Percentiles rank a stretch among this genome's conserved stretches.
phyloP scores from a whole-genome alignment of 2,888 invertebrate species.

The Labia minor region DNA sequence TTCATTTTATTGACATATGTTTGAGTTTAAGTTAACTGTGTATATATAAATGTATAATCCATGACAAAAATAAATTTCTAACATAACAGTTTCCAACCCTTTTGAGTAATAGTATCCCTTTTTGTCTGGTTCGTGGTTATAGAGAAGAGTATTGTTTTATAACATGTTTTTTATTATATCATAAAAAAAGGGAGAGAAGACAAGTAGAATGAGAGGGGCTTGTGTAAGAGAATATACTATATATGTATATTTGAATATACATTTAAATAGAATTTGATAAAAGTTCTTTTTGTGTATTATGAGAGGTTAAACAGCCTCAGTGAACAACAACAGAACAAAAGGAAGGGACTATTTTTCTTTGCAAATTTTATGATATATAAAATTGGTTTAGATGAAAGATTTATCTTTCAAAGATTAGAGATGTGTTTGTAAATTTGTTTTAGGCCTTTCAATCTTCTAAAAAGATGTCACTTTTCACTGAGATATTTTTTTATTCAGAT shows the following conservation, averaged over 20 bases:
- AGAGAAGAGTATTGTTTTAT: not conserved
- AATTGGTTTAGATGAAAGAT: not conserved
- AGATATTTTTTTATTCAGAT: too few species aligned
- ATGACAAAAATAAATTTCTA: not conserved
- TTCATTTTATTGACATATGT: too few species aligned
- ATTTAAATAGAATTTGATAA: not conserved
- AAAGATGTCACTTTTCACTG: too few species aligned
- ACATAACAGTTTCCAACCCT: not conserved
- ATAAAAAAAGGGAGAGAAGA: not conserved
- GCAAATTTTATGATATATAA: not conserved
- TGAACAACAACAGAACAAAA: conserved; percentile 1
- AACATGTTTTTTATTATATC: not conserved
- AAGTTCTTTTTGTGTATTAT: not conserved
- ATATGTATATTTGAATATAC: not conserved
- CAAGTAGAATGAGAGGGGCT: not conserved
- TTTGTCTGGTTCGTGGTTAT: not conserved
- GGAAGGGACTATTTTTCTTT: not conserved
- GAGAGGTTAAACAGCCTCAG: not conserved
- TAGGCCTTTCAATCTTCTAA: too few species aligned
- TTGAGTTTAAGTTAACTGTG: too few species aligned
- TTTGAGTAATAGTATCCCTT: not conserved
- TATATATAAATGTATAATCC: too few species aligned
- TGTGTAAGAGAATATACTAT: not conserved
- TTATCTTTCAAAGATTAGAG: not conserved
- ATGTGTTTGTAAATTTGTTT: too few species aligned